These are phyloP conservation scores for Chloroclysta siterata DNA, from an alignment of 2,888 invertebrate genomes.

Conservation along the genomic window DNA sequence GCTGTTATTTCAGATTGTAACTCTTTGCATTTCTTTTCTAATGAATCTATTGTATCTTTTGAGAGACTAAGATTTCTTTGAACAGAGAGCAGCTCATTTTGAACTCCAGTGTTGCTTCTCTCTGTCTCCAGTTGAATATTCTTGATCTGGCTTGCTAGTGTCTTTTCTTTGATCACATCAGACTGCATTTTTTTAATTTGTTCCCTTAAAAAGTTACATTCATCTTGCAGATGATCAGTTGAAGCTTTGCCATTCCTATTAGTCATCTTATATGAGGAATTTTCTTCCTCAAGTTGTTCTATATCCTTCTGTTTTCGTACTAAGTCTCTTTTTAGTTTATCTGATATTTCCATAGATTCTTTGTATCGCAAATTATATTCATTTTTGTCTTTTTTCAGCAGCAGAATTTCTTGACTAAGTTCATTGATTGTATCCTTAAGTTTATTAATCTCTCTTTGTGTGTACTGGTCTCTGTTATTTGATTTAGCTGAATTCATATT, in stretches of 20 bases:
- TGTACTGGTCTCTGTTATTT: slow-evolving; percentile 55
- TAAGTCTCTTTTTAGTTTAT: slow-evolving; percentile 75
- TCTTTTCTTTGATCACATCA: slow-evolving; percentile 79
- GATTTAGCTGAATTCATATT: slow-evolving; percentile 56
- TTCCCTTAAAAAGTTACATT: slow-evolving; percentile 74
- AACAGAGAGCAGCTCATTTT: slow-evolving; percentile 86
- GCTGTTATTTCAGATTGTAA: slow-evolving; percentile 85
- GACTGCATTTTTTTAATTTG: slow-evolving; percentile 77
- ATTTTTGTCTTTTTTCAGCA: slow-evolving; percentile 71
- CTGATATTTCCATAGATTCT: slow-evolving; percentile 66
- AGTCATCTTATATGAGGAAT: slow-evolving; percentile 76
- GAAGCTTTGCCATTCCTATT: slow-evolving; percentile 75
- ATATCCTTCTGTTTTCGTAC: slow-evolving; percentile 72
- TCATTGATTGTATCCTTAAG: slow-evolving; percentile 65
- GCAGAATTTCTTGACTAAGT: slow-evolving; percentile 62
- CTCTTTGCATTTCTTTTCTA: slow-evolving; percentile 86
- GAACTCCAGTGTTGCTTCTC: slow-evolving; percentile 88
- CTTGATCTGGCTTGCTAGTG: slow-evolving; percentile 83
- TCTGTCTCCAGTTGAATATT: slow-evolving; percentile 91
- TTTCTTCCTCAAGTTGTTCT: slow-evolving; percentile 76
- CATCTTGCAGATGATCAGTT: slow-evolving; percentile 72
- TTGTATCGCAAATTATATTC: slow-evolving; percentile 72
- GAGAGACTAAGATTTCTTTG: slow-evolving; percentile 87
- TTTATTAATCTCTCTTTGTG: slow-evolving; percentile 61
- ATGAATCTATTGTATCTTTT: slow-evolving; percentile 82